Conservation (phyloP, 2,888 invertebrate genomes). For the Magallana nippona region DNA sequence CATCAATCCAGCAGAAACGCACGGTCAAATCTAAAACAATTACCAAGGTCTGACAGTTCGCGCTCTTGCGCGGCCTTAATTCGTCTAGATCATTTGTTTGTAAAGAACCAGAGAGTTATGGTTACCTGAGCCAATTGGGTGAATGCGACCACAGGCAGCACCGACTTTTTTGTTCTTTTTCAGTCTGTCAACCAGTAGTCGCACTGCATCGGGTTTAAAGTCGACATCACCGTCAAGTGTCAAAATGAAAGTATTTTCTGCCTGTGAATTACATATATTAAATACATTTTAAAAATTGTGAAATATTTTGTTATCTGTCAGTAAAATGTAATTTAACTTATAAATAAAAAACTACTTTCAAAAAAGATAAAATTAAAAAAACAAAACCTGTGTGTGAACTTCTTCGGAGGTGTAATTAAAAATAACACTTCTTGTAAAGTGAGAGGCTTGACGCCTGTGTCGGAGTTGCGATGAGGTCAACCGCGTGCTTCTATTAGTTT, state of each 20-base stretch:
- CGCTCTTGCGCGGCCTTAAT: no score
- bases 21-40: no score
- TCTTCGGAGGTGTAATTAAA: constrained; percentile 72
- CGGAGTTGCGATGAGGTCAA: constrained; percentile 67
- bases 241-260: constrained; percentile 96
- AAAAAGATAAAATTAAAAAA: not conserved
- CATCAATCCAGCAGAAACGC: no score
- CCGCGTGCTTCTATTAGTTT: constrained; percentile 54
- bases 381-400: constrained; percentile 64
- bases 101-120: no score
- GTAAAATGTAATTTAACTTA: not conserved
- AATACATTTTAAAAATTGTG: not conserved
- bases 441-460: constrained; percentile 65
- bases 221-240: constrained; percentile 99
- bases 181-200: constrained; percentile 97
- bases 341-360: not conserved
- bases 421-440: constrained; percentile 70
- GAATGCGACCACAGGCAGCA: constrained; percentile 98
- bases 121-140: constrained; percentile 93
- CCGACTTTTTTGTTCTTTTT: constrained; percentile 98
- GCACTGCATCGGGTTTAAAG: constrained; percentile 96
- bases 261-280: constrained; percentile 79
- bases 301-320: not conserved
- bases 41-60: no score
- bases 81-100: no score